Evolutionary conservation across 2,113 vertebrate genomes (phyloP), one percentile per base, ranked within the genome.

Genomic region (Gadus macrocephalus): DNA sequence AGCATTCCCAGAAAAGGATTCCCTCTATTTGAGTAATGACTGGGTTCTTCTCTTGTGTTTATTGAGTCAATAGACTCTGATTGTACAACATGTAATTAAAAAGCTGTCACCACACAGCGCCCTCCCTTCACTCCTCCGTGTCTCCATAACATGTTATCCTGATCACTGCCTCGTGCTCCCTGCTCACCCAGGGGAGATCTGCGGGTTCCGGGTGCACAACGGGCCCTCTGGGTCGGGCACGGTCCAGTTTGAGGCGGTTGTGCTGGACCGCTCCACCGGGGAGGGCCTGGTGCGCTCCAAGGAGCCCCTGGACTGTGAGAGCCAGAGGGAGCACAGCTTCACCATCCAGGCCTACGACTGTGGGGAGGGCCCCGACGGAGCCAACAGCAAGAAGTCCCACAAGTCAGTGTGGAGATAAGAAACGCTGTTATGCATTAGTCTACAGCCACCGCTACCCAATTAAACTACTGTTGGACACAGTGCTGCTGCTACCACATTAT

Each of bases 271-370:
- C 78, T 95, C 95, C 6, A 99, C 96, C 0, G 97, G 97, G 0
- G 97, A 99, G 78, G 97, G 97, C 16, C 90, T 99, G 82, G 96
- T 99, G 71, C 93, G 96, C 27, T 96, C 97, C 69, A 98, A 98
- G 81, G 95, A 96, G 69, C 95, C 95, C 0, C 92, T 99, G 90
- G 97, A 98, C 80, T 99, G 97, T 1, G 97, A 99, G 82, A 95
- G 94, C 16, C 96, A 98, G 78, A 94, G 96, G 71, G 97, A 99
- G 62, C 96, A 98, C 88, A 97, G 95, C 12, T 99, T 99, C 81
- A 98, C 96, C 83, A 97, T 99, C 88, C 97, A 99, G 88, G 97
- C 97, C 63, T 98, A 98, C 0, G 97, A 99, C 88, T 99, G 97
- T 0, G 97, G 97, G 70, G 97, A 99, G 86, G 97, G 96, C 35